Base-by-base conservation (phyloP, 2,797 vertebrate species). In the Yasuhikotakia modesta region DNA sequence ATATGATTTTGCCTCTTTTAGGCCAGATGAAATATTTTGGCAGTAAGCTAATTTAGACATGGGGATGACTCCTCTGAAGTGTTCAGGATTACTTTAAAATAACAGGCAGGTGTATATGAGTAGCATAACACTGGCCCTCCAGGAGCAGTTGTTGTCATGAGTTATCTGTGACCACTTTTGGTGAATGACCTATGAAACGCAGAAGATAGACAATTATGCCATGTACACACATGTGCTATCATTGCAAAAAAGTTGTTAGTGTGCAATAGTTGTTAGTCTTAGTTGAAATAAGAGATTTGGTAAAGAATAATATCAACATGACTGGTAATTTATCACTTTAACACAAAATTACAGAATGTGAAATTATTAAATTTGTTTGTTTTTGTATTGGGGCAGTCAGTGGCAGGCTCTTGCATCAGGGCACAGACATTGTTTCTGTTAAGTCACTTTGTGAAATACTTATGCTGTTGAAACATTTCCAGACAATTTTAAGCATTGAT, bases 1-100 rank as follows among this genome's bases (percentile, higher is more conserved):
- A 83, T 21, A 64, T 17, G 7, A 21, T n/a, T 14, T 5, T 55
- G 27, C 13, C 24, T 73, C 8, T 21, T 55, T 66, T 35, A 50
- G 35, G 14, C 53, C 35, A 24, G 22, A 5, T n/a, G 22, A 24
- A 50, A 50, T 10, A 2, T 55, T 61, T 61, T 61, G 58, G 27
- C 5, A 32, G 6, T 61, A 16, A 30, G n/a, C 12, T 21, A 57
- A 57, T 12, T 24, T 8, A 57, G 1, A 24, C 24, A 24, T 12
- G 13, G 3, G 22, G 21, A 12, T 10, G 53, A 57, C 22, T 0
- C 35, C 35, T 35, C 35, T 39, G 10, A 24, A 12, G 53, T 57
- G 11, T 57, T 24, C 5, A 39, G 35, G 35, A 39, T 39, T 39
- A 39, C 45, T 48, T 48, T 48, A 14, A 48, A 16, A 48, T 48